Evolutionary conservation across 2,113 vertebrate species (phyloP), one percentile per base, ranked within the genome.

Genomic region (Oxygymnocypris stewartii): DNA sequence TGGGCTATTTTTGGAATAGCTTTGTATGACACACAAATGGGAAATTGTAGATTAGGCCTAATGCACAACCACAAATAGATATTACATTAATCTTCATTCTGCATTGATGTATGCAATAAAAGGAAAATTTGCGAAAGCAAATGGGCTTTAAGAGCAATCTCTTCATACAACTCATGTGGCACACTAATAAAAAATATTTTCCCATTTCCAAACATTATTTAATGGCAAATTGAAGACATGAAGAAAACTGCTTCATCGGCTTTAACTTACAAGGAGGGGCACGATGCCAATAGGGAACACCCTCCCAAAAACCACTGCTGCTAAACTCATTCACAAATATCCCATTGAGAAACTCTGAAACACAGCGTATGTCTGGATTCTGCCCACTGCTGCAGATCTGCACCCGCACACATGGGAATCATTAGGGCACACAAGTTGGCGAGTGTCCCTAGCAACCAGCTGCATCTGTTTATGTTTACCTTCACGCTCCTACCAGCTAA

Each of bases 401-500:
- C 87, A 84, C 90, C 84, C 25, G 25, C 91, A 91, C 94, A 95
- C 92, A 93, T 94, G 94, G 92, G 94, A 95, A 90, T 92, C 92
- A 95, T 96, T 95, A 94, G 90, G 84, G 90, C 82, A 87, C 82
- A 87, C 90, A 89, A 93, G 88, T 93, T 95, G 94, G 94, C 93
- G 25, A 92, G 92, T 89, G 92, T 94, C 92, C 91, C 91, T 94
- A 93, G 94, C 93, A 95, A 95, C 93, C 91, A 90, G 94, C 92
- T 89, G 93, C 94, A 95, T 94, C 92, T 95, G 94, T 93, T 95
- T 95, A 94, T 95, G 93, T 96, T 96, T 95, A 94, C 94, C 93
- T 94, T 94, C 86, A 92, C 90, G 89, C 92, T 91, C 92, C 92
- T 91, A 91, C 74, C 89, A 90, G 90, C 90, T 93, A 93, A 93